A percentile compares a stretch with the other conserved stretches of the same genome.
Conservation (phyloP, 2,797 vertebrate genomes). For the Cryptoblepharus egeriae region DNA sequence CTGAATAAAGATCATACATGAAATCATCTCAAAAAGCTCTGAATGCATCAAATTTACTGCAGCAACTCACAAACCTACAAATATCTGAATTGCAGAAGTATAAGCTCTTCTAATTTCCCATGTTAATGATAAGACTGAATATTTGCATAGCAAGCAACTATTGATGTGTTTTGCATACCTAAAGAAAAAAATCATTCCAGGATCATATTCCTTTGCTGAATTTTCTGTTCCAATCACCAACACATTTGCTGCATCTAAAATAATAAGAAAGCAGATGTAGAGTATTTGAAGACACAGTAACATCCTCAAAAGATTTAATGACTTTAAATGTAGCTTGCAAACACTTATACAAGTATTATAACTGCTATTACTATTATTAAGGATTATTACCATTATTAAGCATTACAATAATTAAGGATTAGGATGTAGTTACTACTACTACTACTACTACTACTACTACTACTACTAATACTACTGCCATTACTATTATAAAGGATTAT, state of each 20-base stretch:
- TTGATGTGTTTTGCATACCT: slow-evolving; percentile 76
- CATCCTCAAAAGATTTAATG: neutral
- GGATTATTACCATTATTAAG: too few relatives aligned
- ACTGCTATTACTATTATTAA: too few relatives aligned
- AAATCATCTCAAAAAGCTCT: neutral
- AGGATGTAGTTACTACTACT: too few relatives aligned
- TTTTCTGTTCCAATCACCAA: slow-evolving; percentile 88
- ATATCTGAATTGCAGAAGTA: neutral
- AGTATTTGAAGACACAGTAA: neutral
- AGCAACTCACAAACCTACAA: neutral
- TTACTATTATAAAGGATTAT: too few relatives aligned
- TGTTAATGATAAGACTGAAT: too few relatives aligned
- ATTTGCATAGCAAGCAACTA: neutral
- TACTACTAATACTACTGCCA: too few relatives aligned
- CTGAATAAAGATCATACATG: neutral
- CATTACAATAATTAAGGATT: too few relatives aligned
- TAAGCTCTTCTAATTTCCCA: neutral
- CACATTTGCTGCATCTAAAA: slow-evolving; percentile 94
- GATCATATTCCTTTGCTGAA: slow-evolving; percentile 85
- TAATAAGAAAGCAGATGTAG: slow-evolving; percentile 50
- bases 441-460: too few relatives aligned
- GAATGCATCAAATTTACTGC: neutral
- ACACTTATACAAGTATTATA: too few relatives aligned
- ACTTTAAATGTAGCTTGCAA: too few relatives aligned
- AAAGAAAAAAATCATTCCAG: slow-evolving; percentile 91